A percentile compares a stretch with the other conserved stretches of the same genome.
Evolutionary conservation across 1,140 invertebrate genomes (phyloP).

Genomic region (Danaus melanippus): DNA sequence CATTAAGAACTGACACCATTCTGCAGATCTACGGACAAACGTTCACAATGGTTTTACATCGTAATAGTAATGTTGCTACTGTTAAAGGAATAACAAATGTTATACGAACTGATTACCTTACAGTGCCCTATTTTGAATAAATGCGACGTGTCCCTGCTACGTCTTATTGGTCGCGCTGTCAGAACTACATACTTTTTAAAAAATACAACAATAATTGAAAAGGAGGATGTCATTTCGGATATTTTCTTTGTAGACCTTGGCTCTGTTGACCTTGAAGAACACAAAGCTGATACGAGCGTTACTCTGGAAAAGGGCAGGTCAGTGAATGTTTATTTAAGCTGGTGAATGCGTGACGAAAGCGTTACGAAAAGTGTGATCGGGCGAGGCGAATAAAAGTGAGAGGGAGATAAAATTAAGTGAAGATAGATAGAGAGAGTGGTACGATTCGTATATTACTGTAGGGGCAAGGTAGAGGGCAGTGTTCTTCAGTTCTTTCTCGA

Average conservation of each 20-base stretch:
- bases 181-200: slow-evolving; percentile 42
- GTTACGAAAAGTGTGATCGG: too few relatives aligned
- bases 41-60: slow-evolving; percentile 35
- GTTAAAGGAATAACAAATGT: too few relatives aligned
- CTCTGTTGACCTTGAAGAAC: slow-evolving; percentile 25
- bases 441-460: too few relatives aligned
- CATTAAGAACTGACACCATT: slow-evolving; percentile 47
- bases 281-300: slow-evolving; percentile 8
- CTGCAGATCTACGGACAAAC: slow-evolving; percentile 48
- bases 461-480: too few relatives aligned
- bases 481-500: too few relatives aligned
- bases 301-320: slow-evolving; percentile 41
- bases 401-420: too few relatives aligned
- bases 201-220: slow-evolving; percentile 33
- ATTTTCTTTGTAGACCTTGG: slow-evolving; percentile 49
- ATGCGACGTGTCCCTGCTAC: slow-evolving; percentile 42
- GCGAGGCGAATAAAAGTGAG: too few relatives aligned
- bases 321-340: neutral
- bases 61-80: neutral
- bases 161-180: slow-evolving; percentile 42
- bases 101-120: neutral
- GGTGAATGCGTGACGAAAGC: too few relatives aligned
- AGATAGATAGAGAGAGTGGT: too few relatives aligned
- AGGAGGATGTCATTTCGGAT: slow-evolving; percentile 40
- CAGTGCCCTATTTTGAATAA: slow-evolving; percentile 49